Percentiles rank a stretch among this genome's conserved stretches.
phyloP scores from a whole-genome alignment of 2,888 invertebrate genomes.

The Tetranychus piercei region DNA sequence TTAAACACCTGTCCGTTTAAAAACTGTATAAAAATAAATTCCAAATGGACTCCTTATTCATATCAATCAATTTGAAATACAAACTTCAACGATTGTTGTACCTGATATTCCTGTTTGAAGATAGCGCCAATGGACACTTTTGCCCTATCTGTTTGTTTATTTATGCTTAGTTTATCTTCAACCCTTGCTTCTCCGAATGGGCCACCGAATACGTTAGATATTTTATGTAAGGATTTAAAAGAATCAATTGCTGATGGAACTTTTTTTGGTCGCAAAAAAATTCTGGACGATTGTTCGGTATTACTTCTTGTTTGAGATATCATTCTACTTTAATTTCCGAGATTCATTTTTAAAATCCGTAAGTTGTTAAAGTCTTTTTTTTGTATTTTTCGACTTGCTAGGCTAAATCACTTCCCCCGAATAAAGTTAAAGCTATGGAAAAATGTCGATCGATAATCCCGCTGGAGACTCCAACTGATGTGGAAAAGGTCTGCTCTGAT shows the following conservation, averaged over 20 bases:
- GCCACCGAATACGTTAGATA: background rate
- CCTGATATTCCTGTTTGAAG: too few relatives aligned
- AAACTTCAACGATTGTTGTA: too few relatives aligned
- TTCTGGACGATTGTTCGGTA: background rate
- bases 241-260: background rate
- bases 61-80: too few relatives aligned
- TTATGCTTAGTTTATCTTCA: too few relatives aligned
- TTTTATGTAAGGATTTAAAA: background rate
- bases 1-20: too few relatives aligned
- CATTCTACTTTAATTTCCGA: background rate
- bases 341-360: background rate
- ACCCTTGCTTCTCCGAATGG: background rate
- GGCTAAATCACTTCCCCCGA: background rate
- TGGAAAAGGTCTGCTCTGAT: background rate
- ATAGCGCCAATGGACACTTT: too few relatives aligned
- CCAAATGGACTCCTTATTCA: too few relatives aligned
- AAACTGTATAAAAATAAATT: too few relatives aligned
- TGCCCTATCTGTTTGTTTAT: too few relatives aligned
- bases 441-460: background rate
- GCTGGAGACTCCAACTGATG: background rate
- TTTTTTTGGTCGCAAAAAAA: background rate
- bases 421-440: background rate
- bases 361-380: too few relatives aligned
- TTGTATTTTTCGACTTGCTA: background rate
- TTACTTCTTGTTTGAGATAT: background rate